These are phyloP conservation scores for Simalia tracyae DNA, from an alignment of 2,797 vertebrate species.

Conservation along the genomic window DNA sequence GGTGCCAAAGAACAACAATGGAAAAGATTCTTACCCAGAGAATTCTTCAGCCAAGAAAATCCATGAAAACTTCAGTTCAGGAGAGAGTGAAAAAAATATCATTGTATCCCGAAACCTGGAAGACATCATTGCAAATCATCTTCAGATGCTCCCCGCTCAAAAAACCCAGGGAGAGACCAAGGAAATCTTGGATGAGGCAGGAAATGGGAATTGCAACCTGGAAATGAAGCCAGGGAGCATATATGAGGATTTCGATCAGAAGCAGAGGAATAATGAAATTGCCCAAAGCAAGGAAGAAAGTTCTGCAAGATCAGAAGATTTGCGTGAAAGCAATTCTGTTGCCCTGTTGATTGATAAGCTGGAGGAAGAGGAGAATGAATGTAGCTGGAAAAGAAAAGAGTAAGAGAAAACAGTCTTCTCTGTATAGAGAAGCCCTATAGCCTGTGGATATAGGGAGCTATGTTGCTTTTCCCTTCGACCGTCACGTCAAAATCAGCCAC, in stretches of 20 bases:
- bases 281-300: not conserved
- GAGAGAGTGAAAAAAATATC: not conserved
- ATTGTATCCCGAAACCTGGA: not conserved
- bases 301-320: conserved; percentile 11
- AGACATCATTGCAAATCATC: not conserved
- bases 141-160: rapidly evolving
- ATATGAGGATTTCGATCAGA: not conserved
- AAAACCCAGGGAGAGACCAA: conserved; percentile 4
- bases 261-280: not conserved
- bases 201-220: conserved; percentile 13
- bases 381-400: conserved; percentile 53
- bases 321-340: not conserved
- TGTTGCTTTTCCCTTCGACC: not conserved
- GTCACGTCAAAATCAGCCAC: not conserved
- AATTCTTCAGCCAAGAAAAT: conserved; percentile 32
- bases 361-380: conserved; percentile 26
- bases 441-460: not conserved
- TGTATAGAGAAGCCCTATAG: not conserved
- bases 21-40: conserved; percentile 29
- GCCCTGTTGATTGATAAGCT: conserved; percentile 6
- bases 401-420: conserved; percentile 34
- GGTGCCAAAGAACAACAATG: conserved; percentile 31
- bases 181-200: not conserved
- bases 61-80: conserved; percentile 37
- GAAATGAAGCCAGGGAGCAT: conserved; percentile 7